Percentiles rank a stretch among this genome's conserved stretches.
phyloP scores from a whole-genome alignment of 37 sponge, comb jelly and placozoan species.

The Beroe ovata region DNA sequence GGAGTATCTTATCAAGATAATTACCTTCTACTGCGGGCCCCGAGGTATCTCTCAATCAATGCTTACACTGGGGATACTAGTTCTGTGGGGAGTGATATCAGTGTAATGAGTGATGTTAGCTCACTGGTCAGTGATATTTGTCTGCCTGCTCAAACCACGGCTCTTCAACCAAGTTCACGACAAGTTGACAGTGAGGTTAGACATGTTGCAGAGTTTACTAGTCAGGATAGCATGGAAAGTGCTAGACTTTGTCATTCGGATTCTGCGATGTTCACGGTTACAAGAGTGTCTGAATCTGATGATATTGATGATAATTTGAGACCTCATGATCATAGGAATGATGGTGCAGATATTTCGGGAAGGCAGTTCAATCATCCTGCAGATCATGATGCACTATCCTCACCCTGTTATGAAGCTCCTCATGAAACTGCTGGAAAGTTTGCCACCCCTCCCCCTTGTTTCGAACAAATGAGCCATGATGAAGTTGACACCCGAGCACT shows the following conservation, averaged over 20 bases:
- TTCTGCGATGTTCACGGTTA: not conserved
- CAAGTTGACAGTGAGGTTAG: too few relatives aligned
- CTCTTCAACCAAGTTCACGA: not conserved
- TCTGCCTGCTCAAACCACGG: too few relatives aligned
- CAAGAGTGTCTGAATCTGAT: not conserved
- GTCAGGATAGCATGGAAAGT: slow-evolving; percentile 35
- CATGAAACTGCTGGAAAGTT: not conserved
- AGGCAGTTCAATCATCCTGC: not conserved
- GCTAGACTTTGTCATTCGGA: not conserved
- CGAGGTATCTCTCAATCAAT: too few relatives aligned
- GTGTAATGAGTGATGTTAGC: too few relatives aligned
- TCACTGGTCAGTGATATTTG: slow-evolving; percentile 51
- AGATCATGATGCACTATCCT: not conserved
- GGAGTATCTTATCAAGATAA: too few relatives aligned
- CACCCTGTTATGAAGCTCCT: not conserved
- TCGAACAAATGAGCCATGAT: not conserved
- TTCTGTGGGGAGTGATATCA: too few relatives aligned
- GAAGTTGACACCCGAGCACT: slow-evolving; percentile 9
- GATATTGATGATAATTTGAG: not conserved
- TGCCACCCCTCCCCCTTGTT: not conserved
- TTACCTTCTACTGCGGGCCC: too few relatives aligned
- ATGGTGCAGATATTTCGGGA: not conserved
- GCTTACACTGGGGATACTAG: too few relatives aligned
- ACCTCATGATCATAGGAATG: not conserved
- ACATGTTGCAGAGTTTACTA: not conserved